Evolutionary conservation across 1,140 invertebrate genomes (phyloP), one percentile per base, ranked within the genome.

Genomic region (Macrotrachela quadricornifera): DNA sequence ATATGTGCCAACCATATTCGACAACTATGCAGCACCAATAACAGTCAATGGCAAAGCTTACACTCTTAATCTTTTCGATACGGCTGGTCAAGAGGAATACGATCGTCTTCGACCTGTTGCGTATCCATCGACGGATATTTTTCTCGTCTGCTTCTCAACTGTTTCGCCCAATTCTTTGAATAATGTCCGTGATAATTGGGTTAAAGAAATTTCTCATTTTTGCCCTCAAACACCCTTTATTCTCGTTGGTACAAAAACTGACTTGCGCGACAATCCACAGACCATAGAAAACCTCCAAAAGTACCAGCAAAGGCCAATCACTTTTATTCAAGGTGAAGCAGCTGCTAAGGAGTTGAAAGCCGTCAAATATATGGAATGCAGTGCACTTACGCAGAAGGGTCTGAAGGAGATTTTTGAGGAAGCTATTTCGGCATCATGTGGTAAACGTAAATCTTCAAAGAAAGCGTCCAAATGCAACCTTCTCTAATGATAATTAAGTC

Each of bases 351-450:
- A 99, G 76, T 74, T 99, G 59, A 91, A 90, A 73, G 92, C 94
- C 50, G 92, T 97, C 4, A 97, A 97, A 79, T 99, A 97, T 73
- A 92, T 99, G 4, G 94, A 99, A 73, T 99, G 94, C 70, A 97
- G 91, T 50, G 91, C 91, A 60, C 74, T 96, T 41, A 96, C 91
- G 66, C 87, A 91, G 77, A 67, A 71, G 56, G 73, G 73, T 16
- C 63, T 74, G n/a, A 73, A 75, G 57, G 65, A 64, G 41, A 73
- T 75, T 2, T 74, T 74, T 61, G 73, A 74, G 57, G 73, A 74
- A 59, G 73, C 73, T 10, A 75, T 74, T 51, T n/a, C n/a, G n/a
- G n/a, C n/a, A n/a, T n/a, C n/a, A n/a, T n/a, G n/a, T n/a, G n/a
- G n/a, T n/a, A n/a, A n/a, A n/a, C n/a, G n/a, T n/a, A n/a, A n/a